phyloP scores from a whole-genome alignment of 2,113 vertebrate species.

The Orientallactaga bullata region DNA sequence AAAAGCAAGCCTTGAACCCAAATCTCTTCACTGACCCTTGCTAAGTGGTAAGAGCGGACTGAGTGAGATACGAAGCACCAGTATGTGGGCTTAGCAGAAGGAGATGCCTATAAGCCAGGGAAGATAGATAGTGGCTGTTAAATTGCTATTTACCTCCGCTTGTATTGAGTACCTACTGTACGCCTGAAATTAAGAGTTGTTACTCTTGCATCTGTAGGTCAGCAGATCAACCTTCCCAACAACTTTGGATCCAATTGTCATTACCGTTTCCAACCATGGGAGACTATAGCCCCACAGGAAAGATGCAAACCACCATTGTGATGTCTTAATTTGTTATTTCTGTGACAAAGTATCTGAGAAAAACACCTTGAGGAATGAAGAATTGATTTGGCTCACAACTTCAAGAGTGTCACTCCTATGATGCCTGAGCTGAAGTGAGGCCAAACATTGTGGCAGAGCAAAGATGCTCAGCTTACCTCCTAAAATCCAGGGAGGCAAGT shows the following conservation, averaged over 20 bases:
- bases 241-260: neutral
- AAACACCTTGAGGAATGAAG: too few relatives aligned
- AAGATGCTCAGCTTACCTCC: neutral
- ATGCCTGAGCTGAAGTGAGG: too few relatives aligned
- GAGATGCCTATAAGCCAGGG: too few relatives aligned
- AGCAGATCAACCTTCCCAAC: neutral
- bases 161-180: neutral
- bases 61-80: too few relatives aligned
- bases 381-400: too few relatives aligned
- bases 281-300: neutral
- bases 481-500: neutral
- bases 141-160: neutral
- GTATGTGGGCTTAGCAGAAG: too few relatives aligned
- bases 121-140: neutral
- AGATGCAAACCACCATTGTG: neutral
- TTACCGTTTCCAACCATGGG: too few relatives aligned
- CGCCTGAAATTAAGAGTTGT: neutral
- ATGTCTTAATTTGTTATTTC: too few relatives aligned
- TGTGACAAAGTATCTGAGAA: too few relatives aligned
- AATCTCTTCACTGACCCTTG: too few relatives aligned
- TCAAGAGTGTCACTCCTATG: too few relatives aligned
- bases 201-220: neutral
- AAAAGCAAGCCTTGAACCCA: neutral
- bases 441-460: neutral
- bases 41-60: neutral